Evolutionary conservation across 1,140 invertebrate species (phyloP).

Genomic region (Thaumetopoea pityocampa): DNA sequence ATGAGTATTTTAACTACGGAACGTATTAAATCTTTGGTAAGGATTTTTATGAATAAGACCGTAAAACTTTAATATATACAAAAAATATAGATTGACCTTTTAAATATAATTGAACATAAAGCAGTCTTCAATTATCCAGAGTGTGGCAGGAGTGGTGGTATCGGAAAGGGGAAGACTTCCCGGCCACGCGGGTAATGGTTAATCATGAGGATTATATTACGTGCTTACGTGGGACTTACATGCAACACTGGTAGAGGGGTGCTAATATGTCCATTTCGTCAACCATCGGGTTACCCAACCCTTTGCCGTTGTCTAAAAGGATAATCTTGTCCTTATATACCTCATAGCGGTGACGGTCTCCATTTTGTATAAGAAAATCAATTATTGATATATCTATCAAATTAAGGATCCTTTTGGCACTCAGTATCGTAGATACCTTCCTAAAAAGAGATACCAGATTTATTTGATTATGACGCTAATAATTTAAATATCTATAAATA

Average conservation of each 20-base stretch:
- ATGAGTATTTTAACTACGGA: no score
- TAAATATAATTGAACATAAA: no score
- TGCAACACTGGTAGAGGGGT: constrained; percentile 93
- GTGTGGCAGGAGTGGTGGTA: no score
- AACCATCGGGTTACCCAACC: constrained; percentile 88
- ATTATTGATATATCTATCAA: constrained; percentile 92
- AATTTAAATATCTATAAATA: neutral
- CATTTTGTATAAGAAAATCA: constrained; percentile 96
- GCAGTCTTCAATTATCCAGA: no score
- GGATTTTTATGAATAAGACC: no score
- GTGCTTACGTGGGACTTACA: constrained; percentile 78
- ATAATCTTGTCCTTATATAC: constrained; percentile 85
- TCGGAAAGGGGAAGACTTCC: no score
- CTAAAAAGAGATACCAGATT: constrained; percentile 57
- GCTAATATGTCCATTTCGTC: constrained; percentile 92
- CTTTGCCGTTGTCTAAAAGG: constrained; percentile 96
- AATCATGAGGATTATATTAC: no score
- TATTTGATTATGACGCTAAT: neutral
- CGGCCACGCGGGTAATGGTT: no score
- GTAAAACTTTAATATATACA: no score
- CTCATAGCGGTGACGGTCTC: constrained; percentile 95
- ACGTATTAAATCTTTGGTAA: no score
- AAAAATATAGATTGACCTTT: no score
- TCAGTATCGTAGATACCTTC: constrained; percentile 72
- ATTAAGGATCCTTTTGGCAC: constrained; percentile 84